phyloP scores from a whole-genome alignment of 2,797 vertebrate species.

The Alosa sapidissima region DNA sequence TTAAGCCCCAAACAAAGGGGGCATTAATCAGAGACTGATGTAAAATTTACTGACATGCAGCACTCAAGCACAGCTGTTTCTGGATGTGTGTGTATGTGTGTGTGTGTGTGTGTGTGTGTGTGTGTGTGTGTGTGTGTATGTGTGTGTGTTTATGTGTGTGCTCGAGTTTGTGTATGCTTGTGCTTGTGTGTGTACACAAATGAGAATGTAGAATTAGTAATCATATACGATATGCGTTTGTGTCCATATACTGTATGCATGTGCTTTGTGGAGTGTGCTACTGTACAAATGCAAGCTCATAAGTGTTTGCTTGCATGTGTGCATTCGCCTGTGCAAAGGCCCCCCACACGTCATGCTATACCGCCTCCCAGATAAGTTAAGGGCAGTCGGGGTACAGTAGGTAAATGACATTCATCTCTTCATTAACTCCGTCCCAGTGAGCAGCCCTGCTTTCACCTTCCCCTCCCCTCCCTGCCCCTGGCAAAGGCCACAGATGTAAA shows the following conservation, averaged over 20 bases:
- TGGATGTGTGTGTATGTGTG: background rate
- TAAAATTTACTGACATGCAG: constrained; percentile 53
- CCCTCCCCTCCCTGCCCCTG: constrained; percentile 40
- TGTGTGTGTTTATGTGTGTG: background rate
- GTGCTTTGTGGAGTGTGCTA: background rate
- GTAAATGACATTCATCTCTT: constrained; percentile 35
- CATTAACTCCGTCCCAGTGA: constrained; percentile 50
- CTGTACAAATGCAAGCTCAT: background rate
- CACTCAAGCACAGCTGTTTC: constrained; percentile 42
- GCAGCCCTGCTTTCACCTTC: constrained; percentile 50
- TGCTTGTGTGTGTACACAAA: background rate
- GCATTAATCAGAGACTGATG: constrained; percentile 40
- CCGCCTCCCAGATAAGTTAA: background rate
- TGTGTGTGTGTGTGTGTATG: background rate
- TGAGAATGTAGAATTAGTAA: too few relatives aligned
- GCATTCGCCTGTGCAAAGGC: background rate
- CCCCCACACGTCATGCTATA: background rate
- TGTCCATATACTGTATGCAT: background rate
- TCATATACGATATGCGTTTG: background rate
- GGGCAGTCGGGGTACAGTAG: constrained; percentile 27
- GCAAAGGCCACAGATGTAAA: constrained; percentile 51
- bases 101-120: background rate
- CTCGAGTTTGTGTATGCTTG: too few relatives aligned
- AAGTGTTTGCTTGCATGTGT: background rate
- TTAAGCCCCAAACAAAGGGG: constrained; percentile 50